phyloP scores from a whole-genome alignment of 2,888 invertebrate genomes.

The Spicauda simplicius region DNA sequence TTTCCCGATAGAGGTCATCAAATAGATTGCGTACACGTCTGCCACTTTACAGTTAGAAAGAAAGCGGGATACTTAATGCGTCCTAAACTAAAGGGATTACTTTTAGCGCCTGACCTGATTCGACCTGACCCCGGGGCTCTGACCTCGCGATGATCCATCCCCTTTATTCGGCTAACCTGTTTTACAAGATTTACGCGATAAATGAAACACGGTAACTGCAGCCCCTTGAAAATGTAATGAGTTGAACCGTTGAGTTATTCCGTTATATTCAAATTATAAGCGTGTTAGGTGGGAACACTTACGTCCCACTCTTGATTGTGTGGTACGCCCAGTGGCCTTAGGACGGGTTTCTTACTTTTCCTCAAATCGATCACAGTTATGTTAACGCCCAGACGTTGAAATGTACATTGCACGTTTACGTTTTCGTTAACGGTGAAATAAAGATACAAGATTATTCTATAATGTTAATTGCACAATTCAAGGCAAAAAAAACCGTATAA shows the following conservation, averaged over 20 bases:
- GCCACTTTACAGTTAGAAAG: constrained; percentile 24
- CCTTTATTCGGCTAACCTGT: constrained; percentile 75
- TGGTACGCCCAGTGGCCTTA: no score
- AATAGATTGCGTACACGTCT: constrained; percentile 18
- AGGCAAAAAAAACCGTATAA: neutral
- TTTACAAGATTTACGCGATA: constrained; percentile 49
- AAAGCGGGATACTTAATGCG: constrained; percentile 51
- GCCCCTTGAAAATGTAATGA: constrained; percentile 32
- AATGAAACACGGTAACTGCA: constrained; percentile 36
- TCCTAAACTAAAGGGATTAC: constrained; percentile 65
- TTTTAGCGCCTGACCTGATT: constrained; percentile 64
- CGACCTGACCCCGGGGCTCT: constrained; percentile 71
- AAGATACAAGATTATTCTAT: no score
- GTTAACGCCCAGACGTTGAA: no score
- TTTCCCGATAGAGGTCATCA: constrained; percentile 1
- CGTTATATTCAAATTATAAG: constrained; percentile 25
- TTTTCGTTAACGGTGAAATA: no score
- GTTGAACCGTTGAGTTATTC: constrained; percentile 22
- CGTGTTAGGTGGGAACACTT: constrained; percentile 9
- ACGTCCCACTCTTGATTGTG: neutral
- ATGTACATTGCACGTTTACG: no score
- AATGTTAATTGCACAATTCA: no score
- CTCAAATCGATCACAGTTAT: no score
- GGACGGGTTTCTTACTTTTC: no score
- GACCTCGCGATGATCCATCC: constrained; percentile 73